phyloP scores from a whole-genome alignment of 2,888 invertebrate species.

The Caenorhabditis afra region DNA sequence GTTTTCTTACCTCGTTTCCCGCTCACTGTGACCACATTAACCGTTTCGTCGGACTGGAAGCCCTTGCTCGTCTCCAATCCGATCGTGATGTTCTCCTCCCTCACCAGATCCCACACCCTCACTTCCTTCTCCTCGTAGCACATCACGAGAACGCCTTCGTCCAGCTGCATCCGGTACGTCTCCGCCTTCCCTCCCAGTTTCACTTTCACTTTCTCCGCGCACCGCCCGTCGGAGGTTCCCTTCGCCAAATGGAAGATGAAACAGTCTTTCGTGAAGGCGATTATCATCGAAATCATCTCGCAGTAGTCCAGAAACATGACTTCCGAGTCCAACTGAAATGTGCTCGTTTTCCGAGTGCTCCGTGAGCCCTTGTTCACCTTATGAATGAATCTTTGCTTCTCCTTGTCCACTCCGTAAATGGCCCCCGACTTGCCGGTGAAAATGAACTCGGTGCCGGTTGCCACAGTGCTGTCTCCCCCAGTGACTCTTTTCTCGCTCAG shows the following conservation, averaged over 20 bases:
- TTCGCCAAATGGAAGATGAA: constrained; percentile 54
- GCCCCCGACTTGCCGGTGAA: constrained; percentile 34
- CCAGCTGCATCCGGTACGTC: constrained; percentile 62
- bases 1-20: constrained; percentile 53
- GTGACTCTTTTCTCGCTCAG: constrained; percentile 4
- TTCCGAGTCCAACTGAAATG: constrained; percentile 55
- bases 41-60: constrained; percentile 81
- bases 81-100: constrained; percentile 92
- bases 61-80: constrained; percentile 83
- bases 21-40: constrained; percentile 82
- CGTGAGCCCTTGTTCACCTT: constrained; percentile 21
- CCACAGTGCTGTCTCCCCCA: not conserved
- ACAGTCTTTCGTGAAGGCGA: constrained; percentile 44
- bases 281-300: constrained; percentile 30
- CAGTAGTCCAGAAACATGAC: constrained; percentile 48
- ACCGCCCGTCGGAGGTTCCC: constrained; percentile 20
- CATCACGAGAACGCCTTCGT: constrained; percentile 56
- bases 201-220: constrained; percentile 83
- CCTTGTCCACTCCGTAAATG: constrained; percentile 40
- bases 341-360: not conserved
- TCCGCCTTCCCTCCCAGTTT: constrained; percentile 86
- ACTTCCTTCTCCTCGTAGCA: constrained; percentile 57
- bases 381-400: constrained; percentile 28
- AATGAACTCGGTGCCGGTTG: constrained; percentile 46
- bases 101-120: constrained; percentile 92